phyloP scores from a whole-genome alignment of 2,113 vertebrate genomes.

The Myodes glareolus region DNA sequence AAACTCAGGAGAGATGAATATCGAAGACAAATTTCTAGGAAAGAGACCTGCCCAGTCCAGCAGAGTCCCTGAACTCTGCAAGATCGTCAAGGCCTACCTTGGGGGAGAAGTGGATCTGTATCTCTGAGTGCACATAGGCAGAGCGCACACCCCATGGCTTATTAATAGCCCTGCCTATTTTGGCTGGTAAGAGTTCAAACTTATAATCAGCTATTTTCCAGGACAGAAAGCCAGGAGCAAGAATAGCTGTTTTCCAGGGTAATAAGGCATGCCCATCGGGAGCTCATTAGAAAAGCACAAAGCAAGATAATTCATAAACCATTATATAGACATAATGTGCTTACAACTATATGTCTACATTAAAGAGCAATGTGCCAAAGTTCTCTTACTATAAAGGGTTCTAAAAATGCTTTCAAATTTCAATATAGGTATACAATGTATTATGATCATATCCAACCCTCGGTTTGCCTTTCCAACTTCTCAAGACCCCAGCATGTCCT shows the following conservation, averaged over 20 bases:
- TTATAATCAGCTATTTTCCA: background rate
- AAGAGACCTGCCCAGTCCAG: background rate
- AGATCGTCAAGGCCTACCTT: background rate
- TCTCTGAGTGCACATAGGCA: background rate
- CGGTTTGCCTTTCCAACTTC: background rate
- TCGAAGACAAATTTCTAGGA: background rate
- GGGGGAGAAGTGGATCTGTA: accelerated
- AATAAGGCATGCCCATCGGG: background rate
- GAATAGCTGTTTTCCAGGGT: background rate
- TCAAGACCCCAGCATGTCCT: background rate
- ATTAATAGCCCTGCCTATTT: background rate
- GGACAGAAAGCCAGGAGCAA: background rate
- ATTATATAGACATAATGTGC: background rate
- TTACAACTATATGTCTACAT: background rate
- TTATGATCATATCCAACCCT: background rate
- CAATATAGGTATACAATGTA: background rate
- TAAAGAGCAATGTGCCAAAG: background rate
- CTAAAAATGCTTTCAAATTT: background rate
- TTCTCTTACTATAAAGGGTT: background rate
- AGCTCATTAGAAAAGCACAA: background rate
- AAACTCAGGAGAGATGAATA: background rate
- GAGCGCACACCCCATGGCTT: background rate
- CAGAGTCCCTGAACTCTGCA: background rate
- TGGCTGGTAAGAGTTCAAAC: background rate
- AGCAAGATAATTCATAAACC: background rate